Evolutionary conservation across 2,113 vertebrate genomes (phyloP), one percentile per base, ranked within the genome.

Genomic region (Alligator sinensis): DNA sequence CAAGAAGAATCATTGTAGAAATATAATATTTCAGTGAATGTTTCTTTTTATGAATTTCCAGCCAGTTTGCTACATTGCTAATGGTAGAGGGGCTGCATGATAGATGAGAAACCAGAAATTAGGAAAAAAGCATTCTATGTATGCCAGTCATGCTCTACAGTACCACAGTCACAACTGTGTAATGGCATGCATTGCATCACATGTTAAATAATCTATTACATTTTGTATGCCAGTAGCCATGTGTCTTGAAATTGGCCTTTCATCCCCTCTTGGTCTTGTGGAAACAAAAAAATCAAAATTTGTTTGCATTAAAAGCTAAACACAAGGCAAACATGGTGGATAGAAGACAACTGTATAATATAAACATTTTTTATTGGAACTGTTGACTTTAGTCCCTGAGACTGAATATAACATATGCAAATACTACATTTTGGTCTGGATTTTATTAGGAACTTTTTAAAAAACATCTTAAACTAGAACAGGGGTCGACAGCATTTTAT

Each of bases 351-450:
- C 57, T 95, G 93, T 38, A 89, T 91, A 82, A 89, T 64, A 27
- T 34, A 87, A 64, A 75, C 85, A 87, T 81, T 68, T 61, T 55
- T 83, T 92, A 84, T n/a, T 3, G 30, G 22, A 30, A 34, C 5
- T 9, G 34, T 34, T 72, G 68, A n/a, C 11, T 38, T 92, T 70
- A 55, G 77, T 72, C 89, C 34, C 63, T 90, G 28, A 77, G 0
- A 0, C 55, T 95, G 60, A 92, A 75, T 87, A 4, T 13, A 38
- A 83, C 24, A 72, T 72, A 90, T 86, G 24, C 70, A 87, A 93
- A 82, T 91, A 96, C 95, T 93, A 94, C 82, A 91, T 95, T 90
- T 89, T 91, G 78, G 84, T 95, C 80, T 77, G 95, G 90, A 83
- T 89, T 82, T 86, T 95, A 88, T 94, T 92, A 84, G 87, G 64